These are phyloP conservation scores for Panthera uncia DNA, from an alignment of 2,113 vertebrate species.

Conservation along the genomic window DNA sequence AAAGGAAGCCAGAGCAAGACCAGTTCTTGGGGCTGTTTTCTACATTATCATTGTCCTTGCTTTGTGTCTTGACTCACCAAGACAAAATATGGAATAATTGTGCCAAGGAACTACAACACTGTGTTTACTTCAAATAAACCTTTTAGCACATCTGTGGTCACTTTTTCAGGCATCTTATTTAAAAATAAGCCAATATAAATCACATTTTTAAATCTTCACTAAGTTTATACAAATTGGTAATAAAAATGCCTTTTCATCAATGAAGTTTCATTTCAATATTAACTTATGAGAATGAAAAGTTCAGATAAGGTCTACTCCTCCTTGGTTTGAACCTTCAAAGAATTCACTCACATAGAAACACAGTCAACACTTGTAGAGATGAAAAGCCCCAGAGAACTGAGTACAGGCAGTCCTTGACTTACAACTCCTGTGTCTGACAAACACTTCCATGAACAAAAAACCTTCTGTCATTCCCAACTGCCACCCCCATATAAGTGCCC, in stretches of 20 bases:
- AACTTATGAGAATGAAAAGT: neutral
- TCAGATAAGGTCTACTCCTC: neutral
- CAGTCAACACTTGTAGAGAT: neutral
- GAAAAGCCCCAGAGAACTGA: neutral
- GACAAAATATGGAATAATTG: constrained; percentile 24
- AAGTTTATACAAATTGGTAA: constrained; percentile 15
- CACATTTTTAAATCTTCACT: neutral
- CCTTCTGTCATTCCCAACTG: neutral
- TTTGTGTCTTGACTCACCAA: neutral
- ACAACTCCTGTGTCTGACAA: neutral
- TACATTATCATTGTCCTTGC: neutral
- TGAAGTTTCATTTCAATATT: neutral
- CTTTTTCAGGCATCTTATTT: neutral
- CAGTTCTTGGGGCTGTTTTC: neutral
- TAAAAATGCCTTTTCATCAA: neutral
- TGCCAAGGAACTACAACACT: neutral
- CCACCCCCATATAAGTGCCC: neutral
- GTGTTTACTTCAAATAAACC: neutral
- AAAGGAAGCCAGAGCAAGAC: neutral
- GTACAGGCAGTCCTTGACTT: neutral
- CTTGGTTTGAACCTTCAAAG: neutral
- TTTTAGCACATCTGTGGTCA: neutral
- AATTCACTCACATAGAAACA: neutral
- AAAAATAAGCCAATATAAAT: neutral
- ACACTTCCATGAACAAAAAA: neutral